Base-by-base conservation (phyloP, 2,113 vertebrate genomes). In the Microtus richardsoni region DNA sequence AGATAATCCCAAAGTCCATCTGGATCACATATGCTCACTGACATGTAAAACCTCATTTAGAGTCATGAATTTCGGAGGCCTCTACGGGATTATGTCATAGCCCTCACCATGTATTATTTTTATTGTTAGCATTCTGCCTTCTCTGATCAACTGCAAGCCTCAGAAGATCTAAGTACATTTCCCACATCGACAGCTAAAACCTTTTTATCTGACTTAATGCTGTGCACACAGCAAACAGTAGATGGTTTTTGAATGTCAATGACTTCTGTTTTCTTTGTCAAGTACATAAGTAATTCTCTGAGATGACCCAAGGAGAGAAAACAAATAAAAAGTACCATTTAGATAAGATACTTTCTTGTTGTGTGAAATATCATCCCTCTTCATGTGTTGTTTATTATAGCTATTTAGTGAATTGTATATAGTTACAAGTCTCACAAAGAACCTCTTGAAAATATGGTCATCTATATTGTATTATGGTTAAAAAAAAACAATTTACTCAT, bases 11-110 rank as follows among this genome's bases (percentile, higher is more conserved):
- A 74, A 89, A 79, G 90, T 95, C 90, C 97, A 96, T 97, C 85
- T 98, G 96, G 93, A 58, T 93, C 88, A 78, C 97, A 97, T 82
- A 97, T 96, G 96, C 52, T 91, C 68, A 70, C 3, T 44, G 91
- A 88, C 80, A 93, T n/a, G 78, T 24, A 44, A 89, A 90, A 74
- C 52, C 80, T 94, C 58, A 88, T 92, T 96, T 95, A 89, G 71
- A 83, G 95, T 86, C 66, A 49, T 83, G 88, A 83, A 85, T 88
- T 86, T 88, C 22, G 21, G 36, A 91, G 79, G 77, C 75, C 88
- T 96, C 68, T 96, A 44, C 91, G 71, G 24, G 60, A 88, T 97
- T 95, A 90, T 92, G 70, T 96, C 95, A 96, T 39, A 66, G 58
- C 36, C 83, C 52, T 91, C 77, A 75, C 64, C 73, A 73, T 80